phyloP scores from a whole-genome alignment of 2,113 vertebrate species.

The Megaceryle torquata region DNA sequence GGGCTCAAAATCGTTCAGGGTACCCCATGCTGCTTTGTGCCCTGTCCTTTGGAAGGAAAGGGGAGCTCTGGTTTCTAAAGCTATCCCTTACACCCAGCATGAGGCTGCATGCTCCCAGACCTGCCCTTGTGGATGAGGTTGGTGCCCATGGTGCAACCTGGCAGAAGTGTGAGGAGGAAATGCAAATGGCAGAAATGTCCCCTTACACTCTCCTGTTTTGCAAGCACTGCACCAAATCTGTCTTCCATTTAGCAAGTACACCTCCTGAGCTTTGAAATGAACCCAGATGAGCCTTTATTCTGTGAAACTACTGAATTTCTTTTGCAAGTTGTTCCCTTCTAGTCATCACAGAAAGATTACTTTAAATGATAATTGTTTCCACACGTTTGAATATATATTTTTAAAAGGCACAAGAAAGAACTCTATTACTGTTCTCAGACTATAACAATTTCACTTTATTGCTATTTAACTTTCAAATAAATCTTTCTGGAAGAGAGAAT shows the following conservation, averaged over 20 bases:
- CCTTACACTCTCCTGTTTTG: neutral
- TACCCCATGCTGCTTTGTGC: neutral
- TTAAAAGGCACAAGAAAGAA: neutral
- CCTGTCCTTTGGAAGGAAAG: neutral
- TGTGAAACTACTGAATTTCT: neutral
- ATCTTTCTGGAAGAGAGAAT: neutral
- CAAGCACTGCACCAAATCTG: neutral
- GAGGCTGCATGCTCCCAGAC: neutral
- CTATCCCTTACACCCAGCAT: no score
- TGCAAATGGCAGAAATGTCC: neutral
- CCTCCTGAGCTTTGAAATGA: neutral
- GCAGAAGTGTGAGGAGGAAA: neutral
- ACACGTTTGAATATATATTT: neutral
- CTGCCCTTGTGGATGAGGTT: neutral
- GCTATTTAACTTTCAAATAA: constrained; percentile 48
- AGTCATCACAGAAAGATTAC: neutral
- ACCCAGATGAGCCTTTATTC: neutral
- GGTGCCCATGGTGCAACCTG: rapidly evolving
- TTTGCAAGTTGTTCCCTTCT: neutral
- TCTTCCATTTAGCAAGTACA: neutral
- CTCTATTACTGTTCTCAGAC: neutral
- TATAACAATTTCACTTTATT: neutral
- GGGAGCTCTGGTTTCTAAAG: neutral
- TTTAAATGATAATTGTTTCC: neutral
- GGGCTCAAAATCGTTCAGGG: neutral